Conservation (phyloP, 2,797 vertebrate species). For the Syngnathus rostellatus region DNA sequence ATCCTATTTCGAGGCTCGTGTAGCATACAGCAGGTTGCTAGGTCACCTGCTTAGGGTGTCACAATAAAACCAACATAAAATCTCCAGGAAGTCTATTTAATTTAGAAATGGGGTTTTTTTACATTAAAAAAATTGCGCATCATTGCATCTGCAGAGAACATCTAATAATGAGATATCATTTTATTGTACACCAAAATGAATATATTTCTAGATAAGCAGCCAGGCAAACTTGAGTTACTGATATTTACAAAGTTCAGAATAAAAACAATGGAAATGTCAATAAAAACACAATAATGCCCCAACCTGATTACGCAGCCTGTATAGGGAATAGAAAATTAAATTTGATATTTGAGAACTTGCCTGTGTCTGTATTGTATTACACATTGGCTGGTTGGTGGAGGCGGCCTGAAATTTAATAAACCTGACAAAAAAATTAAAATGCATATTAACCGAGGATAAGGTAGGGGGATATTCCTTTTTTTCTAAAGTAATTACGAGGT, state of each 20-base stretch:
- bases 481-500: constrained; percentile 81
- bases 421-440: constrained; percentile 73
- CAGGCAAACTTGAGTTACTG: constrained; percentile 53
- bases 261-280: constrained; percentile 79
- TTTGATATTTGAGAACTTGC: constrained; percentile 79
- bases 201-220: constrained; percentile 56
- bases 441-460: constrained; percentile 77
- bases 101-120: constrained; percentile 28
- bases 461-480: constrained; percentile 67
- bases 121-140: constrained; percentile 44
- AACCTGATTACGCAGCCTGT: constrained; percentile 71
- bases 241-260: constrained; percentile 75
- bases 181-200: constrained; percentile 57
- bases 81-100: constrained; percentile 33
- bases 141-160: constrained; percentile 31
- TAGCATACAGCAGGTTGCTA: constrained; percentile 7
- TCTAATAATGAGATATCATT: constrained; percentile 55
- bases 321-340: constrained; percentile 72
- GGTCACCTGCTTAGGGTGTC: constrained; percentile 37
- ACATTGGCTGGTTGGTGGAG: constrained; percentile 30
- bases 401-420: constrained; percentile 74
- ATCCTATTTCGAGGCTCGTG: constrained; percentile 16
- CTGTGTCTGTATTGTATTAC: constrained; percentile 72
- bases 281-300: constrained; percentile 77
- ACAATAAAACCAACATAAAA: constrained; percentile 35